Conservation (phyloP, 2,888 invertebrate species). For the Melieria crassipennis region DNA sequence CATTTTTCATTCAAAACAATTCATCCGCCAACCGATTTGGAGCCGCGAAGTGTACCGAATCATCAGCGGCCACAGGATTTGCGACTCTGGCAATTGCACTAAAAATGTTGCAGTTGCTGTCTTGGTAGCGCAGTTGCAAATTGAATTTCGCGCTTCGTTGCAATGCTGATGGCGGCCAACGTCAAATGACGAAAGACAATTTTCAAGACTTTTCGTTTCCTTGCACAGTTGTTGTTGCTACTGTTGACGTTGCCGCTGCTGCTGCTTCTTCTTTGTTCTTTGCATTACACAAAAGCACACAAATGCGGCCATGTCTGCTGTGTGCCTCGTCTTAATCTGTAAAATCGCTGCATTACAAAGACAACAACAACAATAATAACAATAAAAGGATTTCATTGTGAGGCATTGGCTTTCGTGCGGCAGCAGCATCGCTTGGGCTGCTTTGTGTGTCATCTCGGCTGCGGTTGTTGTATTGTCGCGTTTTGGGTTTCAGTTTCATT, state of each 20-base stretch:
- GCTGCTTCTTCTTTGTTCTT: constrained; percentile 7
- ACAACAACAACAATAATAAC: not conserved
- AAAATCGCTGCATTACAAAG: constrained; percentile 19
- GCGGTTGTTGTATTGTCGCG: constrained; percentile 24
- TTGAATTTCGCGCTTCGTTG: constrained; percentile 36
- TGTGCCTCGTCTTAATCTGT: constrained; percentile 30
- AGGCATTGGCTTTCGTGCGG: not conserved
- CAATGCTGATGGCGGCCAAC: constrained; percentile 20
- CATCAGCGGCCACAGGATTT: constrained; percentile 26
- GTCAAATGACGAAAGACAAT: constrained; percentile 21
- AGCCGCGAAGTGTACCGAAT: constrained; percentile 20
- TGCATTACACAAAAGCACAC: constrained; percentile 23
- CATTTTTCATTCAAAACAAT: constrained; percentile 27
- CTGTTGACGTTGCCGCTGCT: constrained; percentile 5
- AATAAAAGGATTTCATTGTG: constrained; percentile 36
- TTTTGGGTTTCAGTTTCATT: constrained; percentile 45
- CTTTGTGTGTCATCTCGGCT: constrained; percentile 4
- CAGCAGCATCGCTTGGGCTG: not conserved
- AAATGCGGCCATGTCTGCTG: constrained; percentile 8
- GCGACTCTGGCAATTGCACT: constrained; percentile 12
- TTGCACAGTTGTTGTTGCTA: not conserved
- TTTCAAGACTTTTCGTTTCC: not conserved
- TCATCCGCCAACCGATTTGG: not conserved
- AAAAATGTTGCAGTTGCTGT: not conserved
- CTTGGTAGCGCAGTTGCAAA: constrained; percentile 24